Evolutionary conservation across 2,888 invertebrate species (phyloP).

Genomic region (Petrolisthes manimaculis): DNA sequence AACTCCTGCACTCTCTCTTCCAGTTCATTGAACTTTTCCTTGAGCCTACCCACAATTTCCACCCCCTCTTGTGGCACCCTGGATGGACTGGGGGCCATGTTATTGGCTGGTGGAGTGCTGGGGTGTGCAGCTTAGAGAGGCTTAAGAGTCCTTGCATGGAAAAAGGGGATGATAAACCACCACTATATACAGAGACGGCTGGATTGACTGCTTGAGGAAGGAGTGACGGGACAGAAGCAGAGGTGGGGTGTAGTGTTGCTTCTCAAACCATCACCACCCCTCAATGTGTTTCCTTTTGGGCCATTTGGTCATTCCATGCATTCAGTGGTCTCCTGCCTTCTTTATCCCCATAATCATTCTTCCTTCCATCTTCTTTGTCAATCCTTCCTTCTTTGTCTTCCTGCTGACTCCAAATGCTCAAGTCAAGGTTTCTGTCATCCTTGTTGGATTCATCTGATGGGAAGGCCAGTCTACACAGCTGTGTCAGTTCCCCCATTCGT

Average conservation of each 20-base stretch:
- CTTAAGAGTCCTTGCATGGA: slow-evolving; percentile 58
- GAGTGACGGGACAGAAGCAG: background rate
- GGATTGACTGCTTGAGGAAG: background rate
- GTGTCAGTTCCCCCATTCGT: slow-evolving; percentile 52
- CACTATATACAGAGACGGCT: background rate
- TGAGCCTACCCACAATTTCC: slow-evolving; percentile 29
- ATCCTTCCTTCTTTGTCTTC: background rate
- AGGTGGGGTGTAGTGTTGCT: background rate
- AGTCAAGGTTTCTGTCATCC: background rate
- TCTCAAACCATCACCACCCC: background rate
- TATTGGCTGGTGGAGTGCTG: background rate
- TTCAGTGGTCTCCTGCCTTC: no score
- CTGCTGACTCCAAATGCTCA: background rate
- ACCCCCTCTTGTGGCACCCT: slow-evolving; percentile 11
- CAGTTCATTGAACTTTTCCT: slow-evolving; percentile 47
- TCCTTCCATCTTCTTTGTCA: background rate
- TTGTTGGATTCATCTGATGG: slow-evolving; percentile 18
- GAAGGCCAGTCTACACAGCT: slow-evolving; percentile 64
- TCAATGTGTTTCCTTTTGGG: background rate
- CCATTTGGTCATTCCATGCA: no score
- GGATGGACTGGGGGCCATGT: background rate
- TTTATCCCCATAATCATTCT: no score
- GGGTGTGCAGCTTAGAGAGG: slow-evolving; percentile 10
- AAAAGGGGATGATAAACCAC: slow-evolving; percentile 3
- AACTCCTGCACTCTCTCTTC: slow-evolving; percentile 55